Percentiles rank a stretch among this genome's conserved stretches.
Conservation (phyloP, 2,888 invertebrate genomes). For the Catocala nupta region DNA sequence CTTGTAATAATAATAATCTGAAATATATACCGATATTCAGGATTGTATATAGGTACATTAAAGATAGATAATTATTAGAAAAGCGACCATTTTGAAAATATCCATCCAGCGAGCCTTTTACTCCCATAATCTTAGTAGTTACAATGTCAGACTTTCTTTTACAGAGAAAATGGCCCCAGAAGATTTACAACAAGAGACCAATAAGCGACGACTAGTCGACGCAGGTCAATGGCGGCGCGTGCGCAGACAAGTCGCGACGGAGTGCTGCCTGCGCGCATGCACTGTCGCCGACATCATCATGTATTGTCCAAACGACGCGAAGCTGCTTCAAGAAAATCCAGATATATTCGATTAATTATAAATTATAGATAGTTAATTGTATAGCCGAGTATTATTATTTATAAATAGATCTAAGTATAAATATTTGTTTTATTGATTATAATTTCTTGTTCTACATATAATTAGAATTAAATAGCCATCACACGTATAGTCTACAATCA, state of each 20-base stretch:
- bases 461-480: too few species aligned
- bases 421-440: constrained; percentile 22
- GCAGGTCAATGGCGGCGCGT: constrained; percentile 66
- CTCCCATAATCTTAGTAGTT: not conserved
- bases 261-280: constrained; percentile 74
- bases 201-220: constrained; percentile 55
- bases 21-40: too few species aligned
- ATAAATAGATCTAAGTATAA: constrained; percentile 38
- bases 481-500: too few species aligned
- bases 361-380: constrained; percentile 24
- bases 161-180: constrained; percentile 73
- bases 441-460: too few species aligned
- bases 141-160: constrained; percentile 27
- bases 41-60: too few species aligned
- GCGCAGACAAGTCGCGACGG: constrained; percentile 72
- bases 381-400: constrained; percentile 60
- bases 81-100: too few species aligned
- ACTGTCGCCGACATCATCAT: constrained; percentile 72
- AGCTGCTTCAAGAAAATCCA: constrained; percentile 68
- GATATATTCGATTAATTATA: constrained; percentile 65
- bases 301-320: constrained; percentile 75
- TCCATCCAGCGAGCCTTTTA: too few species aligned
- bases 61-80: too few species aligned
- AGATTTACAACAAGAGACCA: constrained; percentile 61
- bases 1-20: too few species aligned